Conservation (phyloP, 2,888 invertebrate species). For the Drosophila fungiperda region DNA sequence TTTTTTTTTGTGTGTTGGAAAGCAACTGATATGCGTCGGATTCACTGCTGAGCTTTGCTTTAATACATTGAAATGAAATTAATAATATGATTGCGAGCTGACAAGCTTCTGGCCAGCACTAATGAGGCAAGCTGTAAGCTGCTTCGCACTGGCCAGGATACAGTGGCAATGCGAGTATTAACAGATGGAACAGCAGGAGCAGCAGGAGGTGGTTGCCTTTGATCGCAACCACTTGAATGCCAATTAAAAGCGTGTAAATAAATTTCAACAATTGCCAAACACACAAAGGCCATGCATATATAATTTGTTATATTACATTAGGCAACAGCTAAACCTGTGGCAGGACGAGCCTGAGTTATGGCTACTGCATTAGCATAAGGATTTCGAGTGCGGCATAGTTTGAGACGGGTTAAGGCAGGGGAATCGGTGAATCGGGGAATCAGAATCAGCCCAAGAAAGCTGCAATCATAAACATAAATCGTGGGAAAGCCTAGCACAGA, state of each 20-base stretch:
- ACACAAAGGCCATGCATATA: slow-evolving; percentile 65
- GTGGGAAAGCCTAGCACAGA: slow-evolving; percentile 60
- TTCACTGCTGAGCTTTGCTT: slow-evolving; percentile 21
- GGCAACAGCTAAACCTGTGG: slow-evolving; percentile 48
- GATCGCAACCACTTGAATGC: slow-evolving; percentile 76
- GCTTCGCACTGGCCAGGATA: slow-evolving; percentile 30
- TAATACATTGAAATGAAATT: slow-evolving; percentile 49
- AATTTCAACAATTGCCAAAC: slow-evolving; percentile 71
- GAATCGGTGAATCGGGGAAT: slow-evolving; percentile 3
- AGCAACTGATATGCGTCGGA: slow-evolving; percentile 50
- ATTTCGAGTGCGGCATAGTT: slow-evolving; percentile 61
- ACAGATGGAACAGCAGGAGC: slow-evolving; percentile 22
- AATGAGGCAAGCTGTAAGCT: slow-evolving; percentile 41
- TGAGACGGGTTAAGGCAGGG: slow-evolving; percentile 54
- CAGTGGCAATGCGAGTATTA: slow-evolving; percentile 7
- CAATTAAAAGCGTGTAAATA: slow-evolving; percentile 79
- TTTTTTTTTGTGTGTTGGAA: slow-evolving; percentile 1
- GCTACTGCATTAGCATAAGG: slow-evolving; percentile 73
- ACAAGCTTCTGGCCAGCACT: slow-evolving; percentile 39
- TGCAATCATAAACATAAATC: slow-evolving; percentile 72
- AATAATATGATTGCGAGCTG: slow-evolving; percentile 45
- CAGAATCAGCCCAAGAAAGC: slow-evolving; percentile 24
- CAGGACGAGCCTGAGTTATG: slow-evolving; percentile 53
- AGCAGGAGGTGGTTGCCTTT: slow-evolving; percentile 62
- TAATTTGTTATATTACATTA: slow-evolving; percentile 48